Conservation (phyloP, 2,797 vertebrate genomes). For the Oryzias dopingdopingensis region DNA sequence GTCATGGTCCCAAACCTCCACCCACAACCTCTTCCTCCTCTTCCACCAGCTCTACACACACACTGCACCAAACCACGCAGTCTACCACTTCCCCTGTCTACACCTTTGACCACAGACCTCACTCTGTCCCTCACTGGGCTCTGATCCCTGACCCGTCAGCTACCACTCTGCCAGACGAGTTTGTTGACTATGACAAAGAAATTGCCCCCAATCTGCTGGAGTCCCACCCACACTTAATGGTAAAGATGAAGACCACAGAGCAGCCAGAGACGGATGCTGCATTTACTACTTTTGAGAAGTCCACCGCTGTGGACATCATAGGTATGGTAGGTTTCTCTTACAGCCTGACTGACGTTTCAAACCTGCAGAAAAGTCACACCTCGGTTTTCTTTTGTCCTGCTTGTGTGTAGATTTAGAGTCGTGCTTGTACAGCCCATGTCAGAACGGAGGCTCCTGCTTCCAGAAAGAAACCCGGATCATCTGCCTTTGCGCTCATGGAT, state of each 20-base stretch:
- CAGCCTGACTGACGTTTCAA: neutral
- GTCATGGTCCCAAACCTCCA: too few species aligned
- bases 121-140: conserved; percentile 37
- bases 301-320: conserved; percentile 43
- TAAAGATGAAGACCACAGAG: conserved; percentile 22
- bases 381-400: neutral
- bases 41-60: neutral
- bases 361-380: neutral
- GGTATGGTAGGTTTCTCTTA: conserved; percentile 46
- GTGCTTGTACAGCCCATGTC: conserved; percentile 70
- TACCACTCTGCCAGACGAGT: conserved; percentile 22
- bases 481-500: conserved; percentile 87
- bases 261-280: conserved; percentile 27
- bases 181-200: conserved; percentile 29
- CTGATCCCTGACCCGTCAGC: conserved; percentile 37
- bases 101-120: conserved; percentile 26
- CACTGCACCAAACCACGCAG: neutral
- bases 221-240: conserved; percentile 9
- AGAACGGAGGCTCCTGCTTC: conserved; percentile 87
- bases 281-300: conserved; percentile 30
- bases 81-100: conserved; percentile 21
- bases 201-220: conserved; percentile 15
- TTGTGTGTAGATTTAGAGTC: conserved; percentile 31
- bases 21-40: neutral
- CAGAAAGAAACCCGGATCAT: conserved; percentile 70